Evolutionary conservation across 2,888 invertebrate species (phyloP).

Genomic region (Mylabris sibirica): DNA sequence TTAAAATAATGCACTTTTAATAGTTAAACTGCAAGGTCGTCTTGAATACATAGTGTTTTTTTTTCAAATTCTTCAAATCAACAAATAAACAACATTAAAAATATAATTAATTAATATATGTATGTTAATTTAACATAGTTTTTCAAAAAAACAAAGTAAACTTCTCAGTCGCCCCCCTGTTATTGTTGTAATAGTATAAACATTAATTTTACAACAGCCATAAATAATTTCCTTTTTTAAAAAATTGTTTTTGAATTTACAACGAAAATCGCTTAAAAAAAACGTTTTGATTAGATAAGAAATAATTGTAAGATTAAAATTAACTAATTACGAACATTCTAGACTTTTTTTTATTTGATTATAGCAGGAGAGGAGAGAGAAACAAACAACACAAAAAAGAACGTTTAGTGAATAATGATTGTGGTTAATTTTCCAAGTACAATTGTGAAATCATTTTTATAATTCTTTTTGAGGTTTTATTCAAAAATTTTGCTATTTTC

Average conservation of each 20-base stretch:
- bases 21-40: not conserved
- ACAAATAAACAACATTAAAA: not conserved
- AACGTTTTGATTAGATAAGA: not conserved
- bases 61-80: not conserved
- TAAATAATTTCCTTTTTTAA: not conserved
- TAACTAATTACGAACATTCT: too few relatives aligned
- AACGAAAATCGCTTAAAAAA: not conserved
- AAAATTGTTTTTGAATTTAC: not conserved
- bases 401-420: not conserved
- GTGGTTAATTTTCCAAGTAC: not conserved
- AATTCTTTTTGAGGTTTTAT: not conserved
- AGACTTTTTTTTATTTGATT: not conserved
- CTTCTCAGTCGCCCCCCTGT: not conserved
- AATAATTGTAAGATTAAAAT: not conserved
- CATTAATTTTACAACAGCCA: not conserved
- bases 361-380: not conserved
- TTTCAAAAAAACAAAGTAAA: not conserved
- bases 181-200: not conserved
- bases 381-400: not conserved
- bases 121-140: not conserved
- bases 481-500: not conserved
- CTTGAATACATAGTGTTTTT: not conserved
- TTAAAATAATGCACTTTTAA: not conserved
- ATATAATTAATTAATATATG: not conserved
- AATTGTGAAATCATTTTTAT: constrained; percentile 1